Conservation (phyloP, 2,113 vertebrate species). For the Raja brachyura region DNA sequence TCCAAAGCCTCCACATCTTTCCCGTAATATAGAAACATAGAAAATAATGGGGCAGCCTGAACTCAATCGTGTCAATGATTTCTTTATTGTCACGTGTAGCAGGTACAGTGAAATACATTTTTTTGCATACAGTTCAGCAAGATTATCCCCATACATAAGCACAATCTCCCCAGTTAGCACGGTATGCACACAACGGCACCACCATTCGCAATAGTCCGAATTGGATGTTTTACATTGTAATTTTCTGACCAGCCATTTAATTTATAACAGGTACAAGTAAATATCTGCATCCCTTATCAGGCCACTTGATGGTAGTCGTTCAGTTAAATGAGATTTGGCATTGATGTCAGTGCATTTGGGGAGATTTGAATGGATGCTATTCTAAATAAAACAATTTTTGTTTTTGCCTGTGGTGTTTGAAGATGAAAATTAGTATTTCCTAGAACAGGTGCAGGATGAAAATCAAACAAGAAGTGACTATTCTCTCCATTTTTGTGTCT, state of each 20-base stretch:
- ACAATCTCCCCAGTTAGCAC: too few species aligned
- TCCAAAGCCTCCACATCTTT: too few species aligned
- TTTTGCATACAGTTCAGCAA: too few species aligned
- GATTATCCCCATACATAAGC: too few species aligned
- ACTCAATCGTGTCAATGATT: too few species aligned
- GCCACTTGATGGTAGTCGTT: background rate
- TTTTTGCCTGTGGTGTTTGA: background rate
- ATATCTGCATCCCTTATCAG: background rate
- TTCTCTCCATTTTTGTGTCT: background rate
- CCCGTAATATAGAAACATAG: too few species aligned
- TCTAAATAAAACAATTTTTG: background rate
- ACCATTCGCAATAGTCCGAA: too few species aligned
- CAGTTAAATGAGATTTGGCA: background rate
- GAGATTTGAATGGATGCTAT: background rate
- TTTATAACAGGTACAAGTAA: background rate
- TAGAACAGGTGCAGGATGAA: background rate
- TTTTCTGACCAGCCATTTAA: background rate
- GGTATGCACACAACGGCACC: too few species aligned
- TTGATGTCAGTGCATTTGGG: background rate
- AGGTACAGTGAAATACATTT: too few species aligned
- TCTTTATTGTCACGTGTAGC: too few species aligned
- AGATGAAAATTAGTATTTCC: background rate
- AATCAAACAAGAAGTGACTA: background rate
- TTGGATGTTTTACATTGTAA: background rate
- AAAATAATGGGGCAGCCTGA: too few species aligned